Conservation (phyloP, 1,140 invertebrate species). For the Rhyacophila brunnea region DNA sequence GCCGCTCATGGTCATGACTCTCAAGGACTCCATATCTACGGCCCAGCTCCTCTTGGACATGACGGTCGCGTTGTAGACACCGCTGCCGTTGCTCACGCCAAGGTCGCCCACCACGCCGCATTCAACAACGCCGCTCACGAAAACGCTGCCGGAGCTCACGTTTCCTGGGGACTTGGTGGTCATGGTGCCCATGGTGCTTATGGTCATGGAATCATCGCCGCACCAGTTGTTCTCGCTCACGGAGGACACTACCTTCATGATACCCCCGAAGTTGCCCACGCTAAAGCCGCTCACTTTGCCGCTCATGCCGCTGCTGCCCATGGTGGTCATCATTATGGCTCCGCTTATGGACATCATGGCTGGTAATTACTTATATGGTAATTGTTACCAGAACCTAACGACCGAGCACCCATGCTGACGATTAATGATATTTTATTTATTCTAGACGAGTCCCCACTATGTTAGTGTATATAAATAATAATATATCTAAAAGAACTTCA, state of each 20-base stretch:
- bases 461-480: no score
- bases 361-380: no score
- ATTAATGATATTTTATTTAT: no score
- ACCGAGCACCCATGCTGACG: no score
- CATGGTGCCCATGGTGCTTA: background rate
- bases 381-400: no score
- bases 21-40: slow-evolving; percentile 7
- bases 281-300: slow-evolving; percentile 20
- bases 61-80: slow-evolving; percentile 38
- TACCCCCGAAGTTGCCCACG: slow-evolving; percentile 11
- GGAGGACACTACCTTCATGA: slow-evolving; percentile 9
- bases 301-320: background rate
- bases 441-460: no score
- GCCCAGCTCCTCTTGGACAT: slow-evolving; percentile 17
- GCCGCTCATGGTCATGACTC: slow-evolving; percentile 14
- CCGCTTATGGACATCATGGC: no score
- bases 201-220: slow-evolving; percentile 2
- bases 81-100: slow-evolving; percentile 48
- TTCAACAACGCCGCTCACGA: background rate
- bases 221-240: slow-evolving; percentile 7
- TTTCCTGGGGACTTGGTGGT: background rate
- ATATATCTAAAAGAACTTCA: no score
- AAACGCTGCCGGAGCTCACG: background rate
- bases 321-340: slow-evolving; percentile 7
- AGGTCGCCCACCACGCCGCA: slow-evolving; percentile 39